Evolutionary conservation across 2,888 invertebrate species (phyloP).

Genomic region (Nineta flava): DNA sequence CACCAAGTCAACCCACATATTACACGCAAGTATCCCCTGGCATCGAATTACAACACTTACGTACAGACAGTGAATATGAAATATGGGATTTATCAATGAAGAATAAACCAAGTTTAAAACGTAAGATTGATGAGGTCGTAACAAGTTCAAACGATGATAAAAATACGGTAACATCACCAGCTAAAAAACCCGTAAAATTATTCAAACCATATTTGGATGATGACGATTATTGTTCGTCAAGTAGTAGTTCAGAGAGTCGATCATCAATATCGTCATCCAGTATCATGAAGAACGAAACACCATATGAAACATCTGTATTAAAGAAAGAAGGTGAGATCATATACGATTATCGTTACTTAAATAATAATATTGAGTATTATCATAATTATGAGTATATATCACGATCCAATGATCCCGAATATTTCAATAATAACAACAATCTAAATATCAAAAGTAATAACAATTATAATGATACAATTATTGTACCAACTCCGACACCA

Average conservation of each 20-base stretch:
- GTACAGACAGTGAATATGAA: conserved; percentile 1
- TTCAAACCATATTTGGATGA: conserved; percentile 64
- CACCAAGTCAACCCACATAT: conserved; percentile 1
- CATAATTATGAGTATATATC: background rate
- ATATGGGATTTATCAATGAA: conserved; percentile 23
- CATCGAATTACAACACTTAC: background rate
- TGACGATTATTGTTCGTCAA: conserved; percentile 33
- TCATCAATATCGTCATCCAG: too few species aligned
- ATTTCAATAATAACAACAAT: background rate
- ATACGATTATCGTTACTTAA: conserved; percentile 6
- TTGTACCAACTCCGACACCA: too few species aligned
- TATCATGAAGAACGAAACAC: too few species aligned
- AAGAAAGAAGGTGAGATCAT: conserved; percentile 7
- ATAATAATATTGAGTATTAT: conserved; percentile 4
- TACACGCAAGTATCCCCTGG: background rate
- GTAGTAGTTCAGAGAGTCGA: conserved; percentile 3
- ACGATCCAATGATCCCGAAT: background rate
- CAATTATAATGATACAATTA: background rate
- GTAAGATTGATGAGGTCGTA: conserved; percentile 12
- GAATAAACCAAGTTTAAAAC: conserved; percentile 14
- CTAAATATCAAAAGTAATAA: background rate
- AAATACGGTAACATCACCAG: conserved; percentile 7
- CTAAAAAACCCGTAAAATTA: conserved; percentile 49
- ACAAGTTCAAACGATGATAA: background rate
- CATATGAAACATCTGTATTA: conserved; percentile 3